Evolutionary conservation across 1,140 invertebrate species (phyloP).

Genomic region (Homalodisca vitripennis): DNA sequence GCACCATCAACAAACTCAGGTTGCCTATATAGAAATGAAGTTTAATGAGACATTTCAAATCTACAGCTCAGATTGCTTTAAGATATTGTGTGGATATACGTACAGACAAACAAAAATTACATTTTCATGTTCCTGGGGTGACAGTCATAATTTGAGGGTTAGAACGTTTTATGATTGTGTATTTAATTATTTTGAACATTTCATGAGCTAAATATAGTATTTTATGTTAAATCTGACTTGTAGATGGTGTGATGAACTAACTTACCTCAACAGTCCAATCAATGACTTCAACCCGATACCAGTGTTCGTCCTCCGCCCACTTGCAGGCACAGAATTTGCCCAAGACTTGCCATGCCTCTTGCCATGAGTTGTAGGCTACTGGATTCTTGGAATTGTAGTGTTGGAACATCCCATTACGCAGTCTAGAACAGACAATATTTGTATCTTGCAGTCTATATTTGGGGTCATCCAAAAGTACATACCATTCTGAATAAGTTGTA

Average conservation of each 20-base stretch:
- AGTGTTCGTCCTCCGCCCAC: background rate
- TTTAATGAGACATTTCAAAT: no score
- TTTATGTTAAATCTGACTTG: background rate
- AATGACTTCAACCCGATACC: background rate
- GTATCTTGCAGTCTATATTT: no score
- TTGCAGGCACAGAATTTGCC: background rate
- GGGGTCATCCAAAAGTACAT: background rate
- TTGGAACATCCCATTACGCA: background rate
- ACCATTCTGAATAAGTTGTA: background rate
- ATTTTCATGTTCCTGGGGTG: no score
- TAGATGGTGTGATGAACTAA: background rate
- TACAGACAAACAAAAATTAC: background rate
- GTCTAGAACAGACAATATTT: background rate
- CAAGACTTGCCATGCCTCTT: background rate
- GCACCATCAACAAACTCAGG: no score
- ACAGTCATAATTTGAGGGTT: background rate
- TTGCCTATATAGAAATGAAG: no score
- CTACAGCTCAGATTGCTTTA: background rate
- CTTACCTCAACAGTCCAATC: background rate
- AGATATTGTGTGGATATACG: background rate
- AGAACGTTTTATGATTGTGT: background rate
- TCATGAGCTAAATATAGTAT: no score
- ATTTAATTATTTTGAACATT: background rate
- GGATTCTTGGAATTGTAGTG: background rate
- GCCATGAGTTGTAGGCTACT: background rate